phyloP scores from a whole-genome alignment of 2,113 vertebrate species.

The Microcebus lehilahytsara region DNA sequence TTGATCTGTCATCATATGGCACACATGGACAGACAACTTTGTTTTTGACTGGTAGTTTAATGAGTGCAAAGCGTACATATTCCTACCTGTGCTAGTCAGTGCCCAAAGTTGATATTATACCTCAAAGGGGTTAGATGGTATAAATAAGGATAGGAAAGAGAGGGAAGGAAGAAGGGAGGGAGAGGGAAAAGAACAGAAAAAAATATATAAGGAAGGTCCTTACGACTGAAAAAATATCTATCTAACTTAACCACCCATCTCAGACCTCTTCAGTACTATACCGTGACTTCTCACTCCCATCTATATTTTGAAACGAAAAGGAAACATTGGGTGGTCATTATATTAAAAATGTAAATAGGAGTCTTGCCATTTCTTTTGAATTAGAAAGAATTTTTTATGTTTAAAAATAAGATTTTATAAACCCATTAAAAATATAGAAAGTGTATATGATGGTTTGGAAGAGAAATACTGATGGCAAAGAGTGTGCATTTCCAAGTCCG shows the following conservation, averaged over 20 bases:
- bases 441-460: not conserved
- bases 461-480: not conserved
- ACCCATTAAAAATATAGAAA: not conserved
- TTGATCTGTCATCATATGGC: not conserved
- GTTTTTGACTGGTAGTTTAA: not conserved
- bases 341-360: not conserved
- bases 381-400: constrained; percentile 26
- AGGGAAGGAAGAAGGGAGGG: not conserved
- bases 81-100: not conserved
- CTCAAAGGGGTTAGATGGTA: not conserved
- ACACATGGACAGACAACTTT: not conserved
- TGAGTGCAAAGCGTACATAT: not conserved
- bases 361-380: constrained; percentile 3
- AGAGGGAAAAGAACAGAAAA: no score
- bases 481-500: not conserved
- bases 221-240: not conserved
- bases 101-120: not conserved
- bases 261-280: not conserved
- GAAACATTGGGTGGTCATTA: not conserved
- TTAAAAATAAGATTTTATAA: constrained; percentile 10
- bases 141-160: not conserved
- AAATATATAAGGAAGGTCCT: not conserved
- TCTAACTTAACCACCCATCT: not conserved
- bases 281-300: not conserved
- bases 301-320: constrained; percentile 3